phyloP scores from a whole-genome alignment of 2,797 vertebrate genomes.

The Numenius phaeopus region DNA sequence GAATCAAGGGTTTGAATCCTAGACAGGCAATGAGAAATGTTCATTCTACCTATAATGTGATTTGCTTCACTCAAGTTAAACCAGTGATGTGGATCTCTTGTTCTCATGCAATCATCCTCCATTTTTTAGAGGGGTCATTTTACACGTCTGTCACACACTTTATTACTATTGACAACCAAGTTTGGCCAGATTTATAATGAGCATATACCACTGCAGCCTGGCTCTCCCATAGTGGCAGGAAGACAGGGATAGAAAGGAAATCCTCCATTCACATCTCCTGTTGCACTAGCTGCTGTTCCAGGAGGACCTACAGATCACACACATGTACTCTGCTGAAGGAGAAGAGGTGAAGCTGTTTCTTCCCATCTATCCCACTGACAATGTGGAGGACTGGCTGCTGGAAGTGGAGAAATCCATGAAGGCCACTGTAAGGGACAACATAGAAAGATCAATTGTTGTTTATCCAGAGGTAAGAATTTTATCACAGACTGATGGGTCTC shows the following conservation, averaged over 20 bases:
- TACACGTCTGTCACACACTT: not conserved
- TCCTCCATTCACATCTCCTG: not conserved
- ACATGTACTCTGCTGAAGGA: slow-evolving; percentile 92
- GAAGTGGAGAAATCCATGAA: slow-evolving; percentile 91
- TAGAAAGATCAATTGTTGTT: slow-evolving; percentile 82
- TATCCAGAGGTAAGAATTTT: slow-evolving; percentile 84
- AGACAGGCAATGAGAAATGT: not conserved
- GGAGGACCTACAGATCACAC: slow-evolving; percentile 90
- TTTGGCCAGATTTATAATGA: not conserved
- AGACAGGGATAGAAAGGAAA: not conserved
- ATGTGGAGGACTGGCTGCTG: slow-evolving; percentile 91
- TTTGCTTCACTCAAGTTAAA: slow-evolving; percentile 33
- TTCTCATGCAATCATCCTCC: not conserved
- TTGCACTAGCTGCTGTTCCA: slow-evolving; percentile 88
- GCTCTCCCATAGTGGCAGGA: not conserved
- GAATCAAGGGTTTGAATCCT: slow-evolving; percentile 15
- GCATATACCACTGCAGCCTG: not conserved
- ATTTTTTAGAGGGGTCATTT: slow-evolving; percentile 1
- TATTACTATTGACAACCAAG: not conserved
- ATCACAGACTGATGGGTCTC: not conserved
- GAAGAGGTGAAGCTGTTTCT: slow-evolving; percentile 86
- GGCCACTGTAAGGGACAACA: slow-evolving; percentile 87
- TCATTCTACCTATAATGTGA: not conserved
- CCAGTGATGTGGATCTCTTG: not conserved
- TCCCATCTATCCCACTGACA: slow-evolving; percentile 84